Evolutionary conservation across 2,888 invertebrate species (phyloP).

Genomic region (Deilephila elpenor): DNA sequence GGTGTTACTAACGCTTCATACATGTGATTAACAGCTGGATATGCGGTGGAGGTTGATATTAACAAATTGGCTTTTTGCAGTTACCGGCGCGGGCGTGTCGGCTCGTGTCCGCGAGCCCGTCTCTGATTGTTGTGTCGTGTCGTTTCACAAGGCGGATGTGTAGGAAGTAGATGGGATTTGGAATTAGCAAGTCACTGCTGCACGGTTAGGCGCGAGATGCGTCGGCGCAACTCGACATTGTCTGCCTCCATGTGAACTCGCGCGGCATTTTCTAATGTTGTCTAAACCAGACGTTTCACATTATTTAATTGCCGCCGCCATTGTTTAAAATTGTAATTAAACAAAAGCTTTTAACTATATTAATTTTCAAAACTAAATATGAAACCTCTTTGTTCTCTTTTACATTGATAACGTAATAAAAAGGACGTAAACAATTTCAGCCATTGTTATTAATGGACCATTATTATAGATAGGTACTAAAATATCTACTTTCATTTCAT

Average conservation of each 20-base stretch:
- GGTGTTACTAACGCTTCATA: conserved; percentile 61
- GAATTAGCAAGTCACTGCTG: conserved; percentile 48
- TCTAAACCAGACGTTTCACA: conserved; percentile 74
- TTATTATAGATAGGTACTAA: not conserved
- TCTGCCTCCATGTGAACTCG: conserved; percentile 65
- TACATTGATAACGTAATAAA: conserved; percentile 34
- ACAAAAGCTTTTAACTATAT: conserved; percentile 72
- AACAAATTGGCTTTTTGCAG: conserved; percentile 37
- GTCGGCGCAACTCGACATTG: conserved; percentile 50
- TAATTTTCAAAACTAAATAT: conserved; percentile 54
- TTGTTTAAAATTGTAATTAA: conserved; percentile 76
- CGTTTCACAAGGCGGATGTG: conserved; percentile 17
- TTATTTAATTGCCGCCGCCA: conserved; percentile 78
- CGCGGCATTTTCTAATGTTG: conserved; percentile 67
- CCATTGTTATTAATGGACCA: conserved; percentile 10
- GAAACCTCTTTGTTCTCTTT: conserved; percentile 39
- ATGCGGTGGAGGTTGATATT: conserved; percentile 45
- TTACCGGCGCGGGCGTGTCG: conserved; percentile 8
- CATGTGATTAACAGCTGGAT: conserved; percentile 47
- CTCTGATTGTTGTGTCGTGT: conserved; percentile 10
- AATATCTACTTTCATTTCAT: conserved; percentile 3
- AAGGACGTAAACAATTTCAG: conserved; percentile 31
- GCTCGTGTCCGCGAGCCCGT: conserved; percentile 15
- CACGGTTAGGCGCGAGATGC: conserved; percentile 34
- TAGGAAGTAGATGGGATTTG: conserved; percentile 37